A percentile compares a stretch with the other conserved stretches of the same genome.
Evolutionary conservation across 2,113 vertebrate genomes (phyloP).

Genomic region (Equus przewalskii): DNA sequence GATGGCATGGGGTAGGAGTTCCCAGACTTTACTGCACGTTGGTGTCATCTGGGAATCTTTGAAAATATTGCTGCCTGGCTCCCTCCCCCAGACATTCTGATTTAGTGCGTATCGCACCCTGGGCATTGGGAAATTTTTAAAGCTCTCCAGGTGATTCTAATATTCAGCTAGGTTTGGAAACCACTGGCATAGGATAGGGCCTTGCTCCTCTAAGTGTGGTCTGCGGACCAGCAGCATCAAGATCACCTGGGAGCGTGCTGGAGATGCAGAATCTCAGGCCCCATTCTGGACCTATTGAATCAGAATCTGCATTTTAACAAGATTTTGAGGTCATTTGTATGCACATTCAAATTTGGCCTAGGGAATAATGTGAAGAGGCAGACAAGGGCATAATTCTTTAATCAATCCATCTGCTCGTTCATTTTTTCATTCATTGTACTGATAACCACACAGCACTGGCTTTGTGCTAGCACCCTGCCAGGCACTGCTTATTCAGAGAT

Average conservation of each 20-base stretch:
- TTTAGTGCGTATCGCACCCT: not conserved
- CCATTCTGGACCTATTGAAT: not conserved
- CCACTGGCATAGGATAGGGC: not conserved
- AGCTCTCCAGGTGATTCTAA: conserved; percentile 14
- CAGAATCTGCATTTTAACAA: conserved; percentile 1
- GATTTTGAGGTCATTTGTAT: conserved; percentile 7
- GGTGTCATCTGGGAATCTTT: not conserved
- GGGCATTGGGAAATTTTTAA: not conserved
- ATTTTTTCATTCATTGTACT: not conserved
- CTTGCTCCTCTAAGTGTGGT: not conserved
- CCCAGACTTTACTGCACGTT: not conserved
- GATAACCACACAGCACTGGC: not conserved
- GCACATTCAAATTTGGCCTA: not conserved
- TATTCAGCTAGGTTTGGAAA: not conserved
- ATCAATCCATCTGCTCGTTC: conserved; percentile 11
- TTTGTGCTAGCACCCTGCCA: accelerated
- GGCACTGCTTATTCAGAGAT: not conserved
- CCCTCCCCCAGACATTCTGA: not conserved
- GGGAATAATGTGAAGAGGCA: not conserved
- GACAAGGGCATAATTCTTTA: not conserved
- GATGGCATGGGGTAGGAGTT: not conserved
- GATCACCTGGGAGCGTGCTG: not conserved
- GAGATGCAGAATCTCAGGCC: not conserved
- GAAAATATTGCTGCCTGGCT: not conserved
- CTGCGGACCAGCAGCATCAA: no score